These are phyloP conservation scores for Drosophila ogumai DNA, from an alignment of 1,140 invertebrate species.

Conservation along the genomic window DNA sequence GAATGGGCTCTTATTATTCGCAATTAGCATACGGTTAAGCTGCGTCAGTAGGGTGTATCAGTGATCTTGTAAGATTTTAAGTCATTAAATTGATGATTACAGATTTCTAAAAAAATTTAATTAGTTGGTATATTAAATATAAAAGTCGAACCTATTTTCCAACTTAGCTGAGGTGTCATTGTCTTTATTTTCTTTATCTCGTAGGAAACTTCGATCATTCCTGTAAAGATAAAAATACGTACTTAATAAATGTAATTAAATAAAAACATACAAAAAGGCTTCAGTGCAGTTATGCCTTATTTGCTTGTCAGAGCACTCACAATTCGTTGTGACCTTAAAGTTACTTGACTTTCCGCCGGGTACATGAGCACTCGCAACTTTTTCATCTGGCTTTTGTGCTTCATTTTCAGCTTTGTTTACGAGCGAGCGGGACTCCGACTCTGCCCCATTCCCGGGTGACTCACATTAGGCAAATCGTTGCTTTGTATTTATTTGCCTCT, in stretches of 20 bases:
- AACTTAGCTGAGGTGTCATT: no score
- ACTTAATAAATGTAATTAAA: background rate
- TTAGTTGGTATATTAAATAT: background rate
- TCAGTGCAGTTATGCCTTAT: background rate
- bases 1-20: constrained; percentile 47
- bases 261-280: background rate
- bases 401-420: constrained; percentile 50
- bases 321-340: constrained; percentile 4
- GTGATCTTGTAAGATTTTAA: background rate
- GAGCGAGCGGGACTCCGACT: constrained; percentile 25
- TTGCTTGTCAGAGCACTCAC: background rate
- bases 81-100: background rate
- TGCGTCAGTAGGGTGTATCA: constrained; percentile 1
- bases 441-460: constrained; percentile 20
- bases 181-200: background rate
- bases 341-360: constrained; percentile 8
- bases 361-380: constrained; percentile 63
- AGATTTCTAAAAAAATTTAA: background rate
- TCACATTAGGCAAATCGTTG: constrained; percentile 58
- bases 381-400: constrained; percentile 29
- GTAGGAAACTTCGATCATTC: fast-evolving
- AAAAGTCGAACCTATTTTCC: background rate
- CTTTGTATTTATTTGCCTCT: constrained; percentile 33
- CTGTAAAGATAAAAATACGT: background rate
- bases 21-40: constrained; percentile 42